Base-by-base conservation (phyloP, 1,140 invertebrate genomes). In the Drosophila pectinifera region DNA sequence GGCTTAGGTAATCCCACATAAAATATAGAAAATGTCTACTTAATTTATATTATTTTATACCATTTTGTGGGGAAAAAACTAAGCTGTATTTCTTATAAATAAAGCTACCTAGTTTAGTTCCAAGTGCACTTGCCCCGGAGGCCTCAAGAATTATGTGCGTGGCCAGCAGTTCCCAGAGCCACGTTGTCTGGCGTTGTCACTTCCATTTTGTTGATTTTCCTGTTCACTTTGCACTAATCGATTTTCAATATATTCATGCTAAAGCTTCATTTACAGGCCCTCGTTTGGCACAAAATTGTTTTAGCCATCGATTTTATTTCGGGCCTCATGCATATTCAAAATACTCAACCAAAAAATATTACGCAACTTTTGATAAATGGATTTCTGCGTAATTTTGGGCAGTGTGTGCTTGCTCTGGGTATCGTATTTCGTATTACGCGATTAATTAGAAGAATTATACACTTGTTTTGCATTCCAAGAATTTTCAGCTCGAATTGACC, bases 181-280 rank as follows among this genome's bases (percentile, higher is more conserved):
- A 58, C 45, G 49, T 16, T 67, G 48, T 79, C 64, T 64, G 72
- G 36, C 42, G 68, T 48, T 65, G 63, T 85, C 59, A 61, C 43
- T 68, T 59, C 10, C 64, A 63, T 43, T 68, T 77, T 77, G 73
- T 76, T 39, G 55, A 54, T 55, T 73, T 77, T 76, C 55, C 51
- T 77, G 73, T 57, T 55, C 63, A 57, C 48, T 78, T 56, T 65
- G 59, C 59, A 67, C 73, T 89, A 88, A 88, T 88, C 81, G 84
- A 83, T 89, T 80, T 83, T 51, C 49, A 61, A 74, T 74, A 69
- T 65, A 38, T 72, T 84, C 38, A 49, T 26, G 67, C 38, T 34
- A 24, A 31, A 53, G 34, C n/a, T 73, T 55, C 53, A 82, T 63
- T 73, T 51, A 49, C 74, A 57, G 8, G 34, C 34, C 4, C 43